A percentile compares a stretch with the other conserved stretches of the same genome.
phyloP scores from a whole-genome alignment of 2,888 invertebrate genomes.

The Callimorpha dominula region DNA sequence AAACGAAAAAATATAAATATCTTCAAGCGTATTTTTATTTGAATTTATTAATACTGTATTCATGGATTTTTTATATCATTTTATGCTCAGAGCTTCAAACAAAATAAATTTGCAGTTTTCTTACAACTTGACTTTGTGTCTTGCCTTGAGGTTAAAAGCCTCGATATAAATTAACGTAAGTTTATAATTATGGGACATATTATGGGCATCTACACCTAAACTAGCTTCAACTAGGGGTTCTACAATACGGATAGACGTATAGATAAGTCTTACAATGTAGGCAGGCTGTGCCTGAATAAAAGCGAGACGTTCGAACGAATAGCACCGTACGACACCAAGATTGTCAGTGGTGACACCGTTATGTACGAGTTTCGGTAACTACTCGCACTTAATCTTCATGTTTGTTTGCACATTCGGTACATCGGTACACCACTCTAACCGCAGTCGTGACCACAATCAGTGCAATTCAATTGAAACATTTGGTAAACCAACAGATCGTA shows the following conservation, averaged over 20 bases:
- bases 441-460: not conserved
- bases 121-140: not conserved
- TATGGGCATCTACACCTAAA: no score
- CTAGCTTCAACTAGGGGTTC: no score
- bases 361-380: not conserved
- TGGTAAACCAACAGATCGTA: not conserved
- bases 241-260: no score
- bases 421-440: not conserved
- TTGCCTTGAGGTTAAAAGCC: not conserved
- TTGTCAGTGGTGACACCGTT: not conserved
- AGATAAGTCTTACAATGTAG: no score
- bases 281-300: no score
- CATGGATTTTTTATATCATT: not conserved
- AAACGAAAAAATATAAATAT: not conserved
- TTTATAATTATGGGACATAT: no score
- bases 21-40: conserved; percentile 6
- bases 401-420: not conserved
- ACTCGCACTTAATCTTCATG: not conserved
- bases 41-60: no score
- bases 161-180: no score
- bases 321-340: no score
- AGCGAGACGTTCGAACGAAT: no score
- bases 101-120: no score
- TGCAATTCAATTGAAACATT: not conserved
- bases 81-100: not conserved